A percentile compares a stretch with the other conserved stretches of the same genome.
Evolutionary conservation across 2,888 invertebrate species (phyloP).

Genomic region (Phoenoteleia sp.): DNA sequence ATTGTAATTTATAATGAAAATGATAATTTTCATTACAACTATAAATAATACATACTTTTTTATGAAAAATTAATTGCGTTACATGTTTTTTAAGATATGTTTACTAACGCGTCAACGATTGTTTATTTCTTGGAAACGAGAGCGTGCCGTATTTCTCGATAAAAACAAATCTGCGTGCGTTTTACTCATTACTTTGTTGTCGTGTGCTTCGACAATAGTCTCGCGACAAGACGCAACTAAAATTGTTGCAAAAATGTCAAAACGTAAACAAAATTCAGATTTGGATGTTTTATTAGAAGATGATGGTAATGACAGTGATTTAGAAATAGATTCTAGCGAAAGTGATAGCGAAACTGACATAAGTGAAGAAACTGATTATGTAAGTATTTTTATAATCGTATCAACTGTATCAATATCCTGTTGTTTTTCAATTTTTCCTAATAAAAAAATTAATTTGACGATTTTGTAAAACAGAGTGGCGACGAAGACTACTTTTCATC

Average conservation of each 20-base stretch:
- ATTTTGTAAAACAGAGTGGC: slow-evolving; percentile 12
- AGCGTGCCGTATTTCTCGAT: slow-evolving; percentile 5
- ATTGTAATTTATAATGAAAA: slow-evolving; percentile 21
- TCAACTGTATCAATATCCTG: no score
- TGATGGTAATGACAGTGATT: slow-evolving; percentile 12
- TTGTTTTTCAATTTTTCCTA: neutral
- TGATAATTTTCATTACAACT: slow-evolving; percentile 10
- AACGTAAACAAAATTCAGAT: slow-evolving; percentile 3
- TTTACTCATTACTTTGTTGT: slow-evolving; percentile 7
- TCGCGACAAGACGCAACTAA: neutral
- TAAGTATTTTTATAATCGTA: no score
- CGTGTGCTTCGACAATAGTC: slow-evolving; percentile 1
- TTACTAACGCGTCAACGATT: slow-evolving; percentile 16
- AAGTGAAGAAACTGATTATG: slow-evolving; percentile 7
- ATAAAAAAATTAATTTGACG: neutral
- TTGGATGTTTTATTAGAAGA: slow-evolving; percentile 11
- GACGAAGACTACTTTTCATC: slow-evolving; percentile 22
- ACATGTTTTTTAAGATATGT: slow-evolving; percentile 14
- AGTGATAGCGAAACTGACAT: neutral
- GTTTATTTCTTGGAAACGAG: slow-evolving; percentile 11
- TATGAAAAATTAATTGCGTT: slow-evolving; percentile 5
- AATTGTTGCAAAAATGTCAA: slow-evolving; percentile 7
- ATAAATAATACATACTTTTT: slow-evolving; percentile 20
- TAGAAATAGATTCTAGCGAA: slow-evolving; percentile 2
- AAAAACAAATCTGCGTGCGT: slow-evolving; percentile 8